A percentile compares a stretch with the other conserved stretches of the same genome.
phyloP scores from a whole-genome alignment of 2,113 vertebrate genomes.

The Microtus richardsoni region DNA sequence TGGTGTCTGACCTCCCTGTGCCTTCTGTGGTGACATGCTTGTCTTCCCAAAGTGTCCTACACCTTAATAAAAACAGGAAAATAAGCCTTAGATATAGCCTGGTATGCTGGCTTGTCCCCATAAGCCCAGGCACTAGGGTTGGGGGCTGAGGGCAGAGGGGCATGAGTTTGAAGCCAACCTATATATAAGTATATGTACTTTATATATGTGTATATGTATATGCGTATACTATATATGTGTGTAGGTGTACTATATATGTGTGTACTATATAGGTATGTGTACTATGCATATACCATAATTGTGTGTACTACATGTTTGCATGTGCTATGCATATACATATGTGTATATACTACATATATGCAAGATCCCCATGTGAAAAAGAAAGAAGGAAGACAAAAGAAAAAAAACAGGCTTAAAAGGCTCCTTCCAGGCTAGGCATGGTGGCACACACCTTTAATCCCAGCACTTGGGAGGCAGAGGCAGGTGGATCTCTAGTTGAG shows the following conservation, averaged over 20 bases:
- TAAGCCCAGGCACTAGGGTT: neutral
- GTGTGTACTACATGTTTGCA: neutral
- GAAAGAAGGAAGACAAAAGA: too few relatives aligned
- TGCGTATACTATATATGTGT: neutral
- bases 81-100: neutral
- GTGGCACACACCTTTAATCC: neutral
- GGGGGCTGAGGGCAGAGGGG: neutral
- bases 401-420: neutral
- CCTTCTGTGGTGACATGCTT: neutral
- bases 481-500: neutral
- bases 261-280: too few relatives aligned
- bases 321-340: neutral
- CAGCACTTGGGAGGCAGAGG: neutral
- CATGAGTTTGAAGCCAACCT: neutral
- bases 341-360: neutral
- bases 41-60: neutral
- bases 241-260: neutral
- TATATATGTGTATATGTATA: neutral
- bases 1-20: neutral
- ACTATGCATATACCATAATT: neutral
- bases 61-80: neutral
- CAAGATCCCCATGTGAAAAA: neutral
- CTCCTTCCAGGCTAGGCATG: neutral
- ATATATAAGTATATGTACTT: neutral
- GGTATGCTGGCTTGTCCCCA: neutral